phyloP scores from a whole-genome alignment of 2,113 vertebrate species.

The Microcebus murinus region DNA sequence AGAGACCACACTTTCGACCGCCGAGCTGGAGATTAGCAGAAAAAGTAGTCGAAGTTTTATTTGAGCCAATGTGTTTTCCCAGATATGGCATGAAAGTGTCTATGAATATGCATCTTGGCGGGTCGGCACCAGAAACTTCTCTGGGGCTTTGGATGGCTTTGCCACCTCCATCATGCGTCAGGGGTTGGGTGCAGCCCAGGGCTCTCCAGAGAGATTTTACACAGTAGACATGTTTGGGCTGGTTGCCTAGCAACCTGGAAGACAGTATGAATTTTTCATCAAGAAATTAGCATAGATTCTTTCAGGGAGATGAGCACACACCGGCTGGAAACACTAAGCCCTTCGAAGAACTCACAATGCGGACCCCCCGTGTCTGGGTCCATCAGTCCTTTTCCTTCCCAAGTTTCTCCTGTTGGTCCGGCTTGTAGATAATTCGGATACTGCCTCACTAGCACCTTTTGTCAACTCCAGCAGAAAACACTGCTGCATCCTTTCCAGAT shows the following conservation, averaged over 20 bases:
- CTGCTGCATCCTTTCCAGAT: neutral
- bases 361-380: neutral
- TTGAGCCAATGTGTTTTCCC: neutral
- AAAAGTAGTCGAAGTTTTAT: neutral
- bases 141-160: neutral
- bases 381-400: neutral
- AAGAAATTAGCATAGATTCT: conserved; percentile 61
- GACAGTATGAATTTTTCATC: conserved; percentile 68
- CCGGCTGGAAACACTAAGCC: neutral
- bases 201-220: conserved; percentile 40
- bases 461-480: neutral
- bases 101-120: neutral
- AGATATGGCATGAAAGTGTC: neutral
- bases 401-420: neutral
- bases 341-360: neutral
- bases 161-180: neutral
- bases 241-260: conserved; percentile 74
- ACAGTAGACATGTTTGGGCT: conserved; percentile 78
- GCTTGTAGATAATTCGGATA: neutral
- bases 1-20: neutral
- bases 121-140: neutral
- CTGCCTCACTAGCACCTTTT: neutral
- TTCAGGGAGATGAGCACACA: conserved; percentile 67
- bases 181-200: neutral
- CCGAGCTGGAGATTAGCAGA: neutral